These are phyloP conservation scores for Apis laboriosa DNA, from an alignment of 1,140 invertebrate genomes.

Conservation along the genomic window DNA sequence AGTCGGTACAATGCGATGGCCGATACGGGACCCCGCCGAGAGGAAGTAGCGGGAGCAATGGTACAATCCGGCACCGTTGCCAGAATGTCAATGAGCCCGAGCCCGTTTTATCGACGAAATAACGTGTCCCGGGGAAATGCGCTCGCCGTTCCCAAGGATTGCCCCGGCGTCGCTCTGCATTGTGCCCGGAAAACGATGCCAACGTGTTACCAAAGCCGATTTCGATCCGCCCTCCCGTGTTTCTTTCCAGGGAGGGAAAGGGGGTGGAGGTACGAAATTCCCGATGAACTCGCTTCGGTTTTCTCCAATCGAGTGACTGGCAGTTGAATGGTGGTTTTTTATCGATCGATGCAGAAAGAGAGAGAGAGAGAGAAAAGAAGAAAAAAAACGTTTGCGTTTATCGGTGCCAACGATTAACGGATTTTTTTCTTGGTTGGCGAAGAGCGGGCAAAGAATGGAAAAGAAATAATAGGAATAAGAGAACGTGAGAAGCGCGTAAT, in stretches of 20 bases:
- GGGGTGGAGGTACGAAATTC: constrained; percentile 13
- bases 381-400: not conserved
- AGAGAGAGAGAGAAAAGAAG: too few relatives aligned
- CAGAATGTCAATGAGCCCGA: constrained; percentile 55
- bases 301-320: constrained; percentile 3
- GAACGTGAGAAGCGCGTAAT: not conserved
- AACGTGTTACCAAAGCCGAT: constrained; percentile 44
- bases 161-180: constrained; percentile 7
- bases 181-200: constrained; percentile 46
- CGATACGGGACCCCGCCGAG: constrained; percentile 24
- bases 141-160: constrained; percentile 41
- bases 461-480: fast-evolving
- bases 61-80: constrained; percentile 46
- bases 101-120: constrained; percentile 56
- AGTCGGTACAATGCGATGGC: constrained; percentile 48
- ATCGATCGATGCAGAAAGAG: constrained; percentile 33
- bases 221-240: not conserved
- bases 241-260: not conserved
- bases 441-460: not conserved
- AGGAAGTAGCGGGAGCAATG: constrained; percentile 29
- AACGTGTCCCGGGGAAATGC: constrained; percentile 50
- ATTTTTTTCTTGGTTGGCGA: not conserved
- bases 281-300: constrained; percentile 32
- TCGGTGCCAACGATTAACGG: not conserved
- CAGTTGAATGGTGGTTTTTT: constrained; percentile 6